These are phyloP conservation scores for Coreius guichenoti DNA, from an alignment of 2,797 vertebrate genomes.

Conservation along the genomic window DNA sequence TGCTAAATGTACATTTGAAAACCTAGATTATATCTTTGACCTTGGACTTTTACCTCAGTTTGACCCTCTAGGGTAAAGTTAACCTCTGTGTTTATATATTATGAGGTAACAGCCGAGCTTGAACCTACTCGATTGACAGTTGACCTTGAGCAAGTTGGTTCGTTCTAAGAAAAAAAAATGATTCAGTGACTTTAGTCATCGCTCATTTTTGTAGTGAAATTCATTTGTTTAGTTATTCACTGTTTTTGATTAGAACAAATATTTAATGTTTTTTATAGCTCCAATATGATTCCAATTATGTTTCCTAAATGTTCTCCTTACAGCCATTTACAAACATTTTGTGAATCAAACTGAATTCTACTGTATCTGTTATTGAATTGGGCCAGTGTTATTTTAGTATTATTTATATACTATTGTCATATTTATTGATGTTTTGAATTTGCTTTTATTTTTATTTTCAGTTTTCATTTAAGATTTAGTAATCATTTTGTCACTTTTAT, in stretches of 20 bases:
- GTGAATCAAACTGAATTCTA: background rate
- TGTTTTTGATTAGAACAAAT: background rate
- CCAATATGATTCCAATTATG: background rate
- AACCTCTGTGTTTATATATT: background rate
- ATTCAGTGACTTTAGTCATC: background rate
- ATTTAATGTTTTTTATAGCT: background rate
- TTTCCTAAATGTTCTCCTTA: background rate
- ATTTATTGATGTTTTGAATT: background rate
- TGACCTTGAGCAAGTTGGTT: conserved; percentile 9
- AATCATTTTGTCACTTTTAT: background rate
- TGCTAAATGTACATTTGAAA: background rate
- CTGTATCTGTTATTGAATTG: background rate
- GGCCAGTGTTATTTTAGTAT: background rate
- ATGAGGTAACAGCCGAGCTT: background rate
- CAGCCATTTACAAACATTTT: background rate
- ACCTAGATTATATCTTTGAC: conserved; percentile 21
- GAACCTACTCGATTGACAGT: background rate
- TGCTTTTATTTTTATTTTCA: background rate
- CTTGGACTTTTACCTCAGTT: conserved; percentile 24
- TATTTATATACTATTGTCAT: background rate
- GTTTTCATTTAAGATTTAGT: background rate
- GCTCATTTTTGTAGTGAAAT: background rate
- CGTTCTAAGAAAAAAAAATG: background rate
- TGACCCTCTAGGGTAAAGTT: conserved; percentile 3
- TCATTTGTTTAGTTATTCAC: background rate